Evolutionary conservation across 2,113 vertebrate species (phyloP).

Genomic region (Pithys albifrons): DNA sequence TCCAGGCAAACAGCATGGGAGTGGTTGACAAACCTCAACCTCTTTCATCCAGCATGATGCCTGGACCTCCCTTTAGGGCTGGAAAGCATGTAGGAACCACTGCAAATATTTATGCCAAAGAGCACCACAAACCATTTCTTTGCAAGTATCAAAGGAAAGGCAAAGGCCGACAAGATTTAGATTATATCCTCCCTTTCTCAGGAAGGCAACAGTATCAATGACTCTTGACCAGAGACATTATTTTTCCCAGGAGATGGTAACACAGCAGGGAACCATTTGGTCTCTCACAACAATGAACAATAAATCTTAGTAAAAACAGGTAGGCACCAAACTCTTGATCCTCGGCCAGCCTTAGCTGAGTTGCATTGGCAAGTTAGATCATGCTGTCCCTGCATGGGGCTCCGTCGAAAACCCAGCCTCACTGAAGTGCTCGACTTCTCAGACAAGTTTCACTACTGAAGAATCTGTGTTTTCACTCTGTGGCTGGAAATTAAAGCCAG

Average conservation of each 20-base stretch:
- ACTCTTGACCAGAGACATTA: neutral
- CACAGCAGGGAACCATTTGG: neutral
- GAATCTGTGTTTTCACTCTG: neutral
- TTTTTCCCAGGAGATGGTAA: neutral
- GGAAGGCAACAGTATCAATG: slow-evolving; percentile 8
- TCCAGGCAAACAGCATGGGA: neutral
- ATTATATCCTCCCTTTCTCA: neutral
- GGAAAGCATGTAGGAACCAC: neutral
- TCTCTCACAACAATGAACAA: slow-evolving; percentile 3
- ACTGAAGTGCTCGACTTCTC: neutral
- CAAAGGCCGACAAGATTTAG: neutral
- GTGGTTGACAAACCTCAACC: neutral
- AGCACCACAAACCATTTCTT: slow-evolving; percentile 1
- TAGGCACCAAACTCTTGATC: slow-evolving; percentile 11
- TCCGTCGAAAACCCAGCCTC: neutral
- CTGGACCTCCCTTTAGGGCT: neutral
- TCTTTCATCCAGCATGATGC: neutral
- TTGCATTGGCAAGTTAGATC: neutral
- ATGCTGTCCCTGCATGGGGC: neutral
- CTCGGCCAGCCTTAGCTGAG: neutral
- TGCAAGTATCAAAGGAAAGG: slow-evolving; percentile 5
- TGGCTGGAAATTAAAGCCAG: neutral
- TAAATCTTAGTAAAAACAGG: neutral
- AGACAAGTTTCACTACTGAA: neutral
- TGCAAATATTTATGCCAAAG: neutral